Evolutionary conservation across 2,113 vertebrate genomes (phyloP), one percentile per base, ranked within the genome.

Genomic region (Hydrolagus affinis): DNA sequence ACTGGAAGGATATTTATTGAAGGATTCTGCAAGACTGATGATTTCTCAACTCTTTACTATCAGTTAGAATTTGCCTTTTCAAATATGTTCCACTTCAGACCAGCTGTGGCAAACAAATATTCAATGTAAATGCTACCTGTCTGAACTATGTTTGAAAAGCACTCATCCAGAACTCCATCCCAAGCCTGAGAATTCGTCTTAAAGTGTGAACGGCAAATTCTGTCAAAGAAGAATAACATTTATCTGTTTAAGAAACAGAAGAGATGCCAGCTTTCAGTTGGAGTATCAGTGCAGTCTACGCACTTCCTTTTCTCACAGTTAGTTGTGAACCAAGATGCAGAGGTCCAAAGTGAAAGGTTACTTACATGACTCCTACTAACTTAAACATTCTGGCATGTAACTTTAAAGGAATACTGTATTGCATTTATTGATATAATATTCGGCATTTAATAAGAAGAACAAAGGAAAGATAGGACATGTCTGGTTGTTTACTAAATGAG

Each of bases 301-400:
- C 19, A 70, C 25, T 86, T 87, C 80, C 69, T 71, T 32, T 85
- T 75, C 75, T 87, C 85, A 71, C 78, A 25, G 74, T 85, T 88
- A 71, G 85, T 28, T 72, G 85, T 86, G 19, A 88, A 62, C 75
- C 25, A 74, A 76, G 85, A 32, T 85, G 59, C 11, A 19, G 25
- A 78, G 62, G 85, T n/a, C n/a, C 8, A 86, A 86, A 86, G 85
- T 32, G 9, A 0, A 74, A 44, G n/a, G 76, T 62, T 59, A 62
- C 57, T 62, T 14, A 23, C 44, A 17, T 23, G 57, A 80, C 11
- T 12, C 57, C 23, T 8, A 23, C 62, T 80, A 80, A 80, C 59
- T 62, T 28, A 23, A n/a, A 57, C 59, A 60, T 60, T n/a, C 21
- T 25, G 28, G 14, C 57, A 62, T 62, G 76, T 62, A 62, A 80